A percentile compares a stretch with the other conserved stretches of the same genome.
phyloP scores from a whole-genome alignment of 2,113 vertebrate genomes.

The Uropsilus gracilis region DNA sequence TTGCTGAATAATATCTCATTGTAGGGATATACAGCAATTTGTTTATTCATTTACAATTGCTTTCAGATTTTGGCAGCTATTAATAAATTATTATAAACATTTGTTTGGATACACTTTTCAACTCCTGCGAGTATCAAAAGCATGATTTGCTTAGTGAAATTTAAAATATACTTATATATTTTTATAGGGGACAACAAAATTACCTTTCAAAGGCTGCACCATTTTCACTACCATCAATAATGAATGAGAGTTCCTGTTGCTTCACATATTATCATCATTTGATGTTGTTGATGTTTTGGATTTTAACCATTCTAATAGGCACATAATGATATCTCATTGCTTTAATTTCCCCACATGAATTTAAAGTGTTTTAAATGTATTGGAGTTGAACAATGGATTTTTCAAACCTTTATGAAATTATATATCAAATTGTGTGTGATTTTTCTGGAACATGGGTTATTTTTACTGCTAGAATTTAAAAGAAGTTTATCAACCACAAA shows the following conservation, averaged over 20 bases:
- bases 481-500: not conserved
- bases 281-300: not conserved
- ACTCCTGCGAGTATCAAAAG: not conserved
- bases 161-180: not conserved
- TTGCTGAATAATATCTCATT: constrained; percentile 18
- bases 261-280: not conserved
- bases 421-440: not conserved
- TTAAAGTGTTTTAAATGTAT: constrained; percentile 45
- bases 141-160: not conserved
- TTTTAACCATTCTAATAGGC: not conserved
- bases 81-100: not conserved
- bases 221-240: not conserved
- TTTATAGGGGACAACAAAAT: not conserved
- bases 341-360: not conserved
- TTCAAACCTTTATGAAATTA: not conserved
- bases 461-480: constrained; percentile 40
- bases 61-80: not conserved
- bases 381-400: not conserved
- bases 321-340: not conserved
- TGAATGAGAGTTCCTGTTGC: not conserved
- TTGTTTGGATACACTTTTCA: not conserved
- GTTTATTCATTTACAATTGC: not conserved
- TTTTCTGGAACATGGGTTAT: not conserved
- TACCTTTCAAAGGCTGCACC: not conserved
- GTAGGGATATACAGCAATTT: not conserved